phyloP scores from a whole-genome alignment of 2,113 vertebrate genomes.

The Erythrolamprus reginae region DNA sequence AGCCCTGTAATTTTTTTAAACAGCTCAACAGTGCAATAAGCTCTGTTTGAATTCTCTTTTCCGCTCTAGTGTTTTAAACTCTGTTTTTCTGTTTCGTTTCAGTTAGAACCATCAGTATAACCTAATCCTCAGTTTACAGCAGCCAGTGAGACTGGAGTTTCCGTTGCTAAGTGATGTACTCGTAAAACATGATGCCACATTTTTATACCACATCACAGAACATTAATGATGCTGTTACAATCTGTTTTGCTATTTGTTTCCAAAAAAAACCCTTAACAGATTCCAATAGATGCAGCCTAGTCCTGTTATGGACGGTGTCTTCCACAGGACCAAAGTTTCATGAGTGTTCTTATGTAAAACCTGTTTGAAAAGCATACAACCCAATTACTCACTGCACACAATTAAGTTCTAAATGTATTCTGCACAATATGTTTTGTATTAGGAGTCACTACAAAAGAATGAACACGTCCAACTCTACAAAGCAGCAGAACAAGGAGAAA shows the following conservation, averaged over 20 bases:
- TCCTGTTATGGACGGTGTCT: neutral
- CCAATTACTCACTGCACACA: slow-evolving; percentile 20
- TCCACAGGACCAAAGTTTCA: neutral
- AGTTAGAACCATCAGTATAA: too few relatives aligned
- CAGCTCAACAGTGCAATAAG: too few relatives aligned
- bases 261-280: neutral
- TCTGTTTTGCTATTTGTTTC: neutral
- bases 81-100: too few relatives aligned
- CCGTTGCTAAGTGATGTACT: too few relatives aligned
- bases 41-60: too few relatives aligned
- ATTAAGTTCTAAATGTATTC: slow-evolving; percentile 29
- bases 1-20: too few relatives aligned
- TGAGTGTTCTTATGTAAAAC: slow-evolving; percentile 14
- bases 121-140: too few relatives aligned
- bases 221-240: neutral
- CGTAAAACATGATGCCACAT: too few relatives aligned
- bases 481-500: slow-evolving; percentile 15
- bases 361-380: slow-evolving; percentile 17
- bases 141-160: too few relatives aligned
- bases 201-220: too few relatives aligned
- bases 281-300: neutral
- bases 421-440: slow-evolving; percentile 17
- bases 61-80: too few relatives aligned
- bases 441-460: slow-evolving; percentile 47
- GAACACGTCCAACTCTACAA: slow-evolving; percentile 35